A percentile compares a stretch with the other conserved stretches of the same genome.
phyloP scores from a whole-genome alignment of 2,113 vertebrate species.

The Alouatta palliata region DNA sequence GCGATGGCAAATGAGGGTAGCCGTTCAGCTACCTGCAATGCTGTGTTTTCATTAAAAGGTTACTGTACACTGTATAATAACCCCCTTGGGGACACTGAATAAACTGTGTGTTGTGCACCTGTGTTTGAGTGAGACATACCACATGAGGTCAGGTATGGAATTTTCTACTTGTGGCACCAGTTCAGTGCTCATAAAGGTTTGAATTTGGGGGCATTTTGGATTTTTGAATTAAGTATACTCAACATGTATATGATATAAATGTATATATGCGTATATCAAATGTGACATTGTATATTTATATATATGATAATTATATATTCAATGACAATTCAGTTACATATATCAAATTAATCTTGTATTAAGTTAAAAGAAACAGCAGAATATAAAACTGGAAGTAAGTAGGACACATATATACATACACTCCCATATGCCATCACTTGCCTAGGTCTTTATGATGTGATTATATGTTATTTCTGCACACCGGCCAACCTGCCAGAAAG shows the following conservation, averaged over 20 bases:
- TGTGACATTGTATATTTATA: not conserved
- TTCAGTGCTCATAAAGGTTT: not conserved
- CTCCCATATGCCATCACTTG: not conserved
- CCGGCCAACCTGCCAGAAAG: not conserved
- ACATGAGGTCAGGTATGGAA: not conserved
- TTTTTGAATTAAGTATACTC: not conserved
- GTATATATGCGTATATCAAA: not conserved
- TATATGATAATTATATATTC: not conserved
- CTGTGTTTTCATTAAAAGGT: not conserved
- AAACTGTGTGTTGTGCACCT: not conserved
- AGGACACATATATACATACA: not conserved
- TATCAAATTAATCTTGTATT: not conserved
- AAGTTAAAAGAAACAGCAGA: conserved; percentile 7
- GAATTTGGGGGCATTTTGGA: not conserved
- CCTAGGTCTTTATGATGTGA: not conserved
- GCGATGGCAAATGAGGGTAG: not conserved
- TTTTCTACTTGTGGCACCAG: not conserved
- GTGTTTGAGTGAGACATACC: not conserved
- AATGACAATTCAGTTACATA: not conserved
- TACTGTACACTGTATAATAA: not conserved
- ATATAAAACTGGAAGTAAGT: not conserved
- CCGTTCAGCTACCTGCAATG: not conserved
- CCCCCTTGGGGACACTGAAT: not conserved
- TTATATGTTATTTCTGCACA: not conserved
- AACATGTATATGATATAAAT: not conserved